These are phyloP conservation scores for Siniperca scherzeri DNA, from an alignment of 2,797 vertebrate species.

Conservation along the genomic window DNA sequence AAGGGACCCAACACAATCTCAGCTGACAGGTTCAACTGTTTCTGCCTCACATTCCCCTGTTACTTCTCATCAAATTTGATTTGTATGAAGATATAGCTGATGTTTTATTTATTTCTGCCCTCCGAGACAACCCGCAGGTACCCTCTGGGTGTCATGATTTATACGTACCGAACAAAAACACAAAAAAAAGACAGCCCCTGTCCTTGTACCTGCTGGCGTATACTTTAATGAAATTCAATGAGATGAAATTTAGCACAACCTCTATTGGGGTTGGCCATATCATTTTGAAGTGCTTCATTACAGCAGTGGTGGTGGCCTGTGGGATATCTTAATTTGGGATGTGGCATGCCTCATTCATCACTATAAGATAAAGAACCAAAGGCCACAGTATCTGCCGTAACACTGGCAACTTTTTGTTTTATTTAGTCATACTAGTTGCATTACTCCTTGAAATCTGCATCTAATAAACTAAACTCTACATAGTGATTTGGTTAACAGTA, in stretches of 20 bases:
- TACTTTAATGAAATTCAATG: constrained; percentile 87
- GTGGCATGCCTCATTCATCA: constrained; percentile 84
- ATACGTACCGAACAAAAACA: constrained; percentile 74
- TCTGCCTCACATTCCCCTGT: constrained; percentile 64
- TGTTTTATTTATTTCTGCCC: constrained; percentile 85
- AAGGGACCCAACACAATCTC: constrained; percentile 55
- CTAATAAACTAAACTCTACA: neutral
- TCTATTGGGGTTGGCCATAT: constrained; percentile 81
- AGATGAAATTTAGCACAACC: constrained; percentile 86
- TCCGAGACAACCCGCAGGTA: constrained; percentile 77
- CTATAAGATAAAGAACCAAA: constrained; percentile 75
- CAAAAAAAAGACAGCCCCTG: constrained; percentile 71
- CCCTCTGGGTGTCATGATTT: constrained; percentile 85
- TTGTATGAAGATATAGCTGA: constrained; percentile 79
- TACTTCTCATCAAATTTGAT: constrained; percentile 81
- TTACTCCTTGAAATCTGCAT: constrained; percentile 5
- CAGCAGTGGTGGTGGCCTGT: constrained; percentile 75
- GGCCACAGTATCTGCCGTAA: constrained; percentile 48
- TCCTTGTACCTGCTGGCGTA: constrained; percentile 84
- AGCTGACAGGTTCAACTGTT: constrained; percentile 69
- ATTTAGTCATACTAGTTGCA: constrained; percentile 21
- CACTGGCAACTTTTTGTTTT: constrained; percentile 50
- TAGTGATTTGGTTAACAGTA: neutral
- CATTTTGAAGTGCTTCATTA: constrained; percentile 87
- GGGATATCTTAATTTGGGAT: constrained; percentile 84